Evolutionary conservation across 2,888 invertebrate genomes (phyloP).

Genomic region (Psylliodes chrysocephalus): DNA sequence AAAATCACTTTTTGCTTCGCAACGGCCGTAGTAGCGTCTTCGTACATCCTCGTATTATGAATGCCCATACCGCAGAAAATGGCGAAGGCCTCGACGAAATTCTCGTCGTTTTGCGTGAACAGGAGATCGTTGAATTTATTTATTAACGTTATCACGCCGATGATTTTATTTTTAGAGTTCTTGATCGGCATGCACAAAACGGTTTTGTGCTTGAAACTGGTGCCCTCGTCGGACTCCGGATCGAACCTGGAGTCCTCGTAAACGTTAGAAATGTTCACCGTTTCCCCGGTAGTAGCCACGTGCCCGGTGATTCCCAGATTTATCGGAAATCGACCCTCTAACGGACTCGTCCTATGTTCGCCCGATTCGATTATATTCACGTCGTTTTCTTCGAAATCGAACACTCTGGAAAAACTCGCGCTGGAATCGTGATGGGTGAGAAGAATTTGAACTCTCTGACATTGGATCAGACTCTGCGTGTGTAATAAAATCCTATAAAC

Average conservation of each 20-base stretch:
- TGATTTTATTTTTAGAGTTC: constrained; percentile 90
- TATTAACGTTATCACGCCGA: constrained; percentile 91
- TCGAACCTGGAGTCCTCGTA: constrained; percentile 91
- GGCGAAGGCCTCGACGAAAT: constrained; percentile 96
- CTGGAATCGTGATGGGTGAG: constrained; percentile 91
- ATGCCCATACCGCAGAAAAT: constrained; percentile 98
- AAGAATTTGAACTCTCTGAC: constrained; percentile 93
- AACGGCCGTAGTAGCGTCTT: constrained; percentile 94
- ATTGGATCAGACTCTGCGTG: constrained; percentile 93
- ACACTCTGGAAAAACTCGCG: constrained; percentile 92
- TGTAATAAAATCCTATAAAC: constrained; percentile 93
- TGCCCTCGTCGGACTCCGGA: constrained; percentile 83
- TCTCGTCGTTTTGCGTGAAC: constrained; percentile 95
- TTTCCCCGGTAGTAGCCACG: constrained; percentile 96
- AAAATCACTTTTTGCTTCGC: constrained; percentile 96
- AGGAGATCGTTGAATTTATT: constrained; percentile 92
- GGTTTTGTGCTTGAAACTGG: constrained; percentile 86
- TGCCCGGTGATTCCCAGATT: constrained; percentile 95
- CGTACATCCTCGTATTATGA: constrained; percentile 97
- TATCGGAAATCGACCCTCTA: constrained; percentile 93
- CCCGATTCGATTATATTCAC: constrained; percentile 75
- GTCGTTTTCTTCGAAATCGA: constrained; percentile 93
- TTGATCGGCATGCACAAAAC: constrained; percentile 97
- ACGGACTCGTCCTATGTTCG: constrained; percentile 84
- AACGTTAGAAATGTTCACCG: constrained; percentile 90